phyloP scores from a whole-genome alignment of 2,797 vertebrate genomes.

The Enteromius viviparus region DNA sequence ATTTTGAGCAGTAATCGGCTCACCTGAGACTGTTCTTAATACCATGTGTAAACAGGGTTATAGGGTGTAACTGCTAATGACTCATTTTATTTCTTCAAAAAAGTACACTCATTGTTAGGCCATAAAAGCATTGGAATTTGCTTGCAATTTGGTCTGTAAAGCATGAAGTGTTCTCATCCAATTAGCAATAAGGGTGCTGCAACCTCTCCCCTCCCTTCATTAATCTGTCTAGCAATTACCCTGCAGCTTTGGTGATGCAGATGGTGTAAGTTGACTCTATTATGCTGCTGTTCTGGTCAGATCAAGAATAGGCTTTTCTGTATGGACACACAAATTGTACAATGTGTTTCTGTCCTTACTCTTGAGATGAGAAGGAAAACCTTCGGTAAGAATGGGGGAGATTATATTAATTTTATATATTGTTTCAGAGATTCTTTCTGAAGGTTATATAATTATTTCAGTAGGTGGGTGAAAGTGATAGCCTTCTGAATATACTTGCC shows the following conservation, averaged over 20 bases:
- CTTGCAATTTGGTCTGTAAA: conserved; percentile 61
- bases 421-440: not conserved
- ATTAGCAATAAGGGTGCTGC: conserved; percentile 66
- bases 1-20: not conserved
- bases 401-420: not conserved
- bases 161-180: conserved; percentile 57
- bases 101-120: not conserved
- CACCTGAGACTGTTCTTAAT: not conserved
- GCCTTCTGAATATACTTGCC: too few relatives aligned
- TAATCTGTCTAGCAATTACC: conserved; percentile 57
- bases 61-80: not conserved
- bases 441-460: not conserved
- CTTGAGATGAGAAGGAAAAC: conserved; percentile 1
- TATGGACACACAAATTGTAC: conserved; percentile 31
- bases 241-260: conserved; percentile 55
- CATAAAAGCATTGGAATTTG: conserved; percentile 52
- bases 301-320: conserved; percentile 27
- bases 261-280: conserved; percentile 45
- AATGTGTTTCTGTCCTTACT: conserved; percentile 33
- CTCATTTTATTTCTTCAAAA: not conserved
- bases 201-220: conserved; percentile 63
- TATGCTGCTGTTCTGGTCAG: conserved; percentile 15
- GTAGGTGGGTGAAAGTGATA: not conserved
- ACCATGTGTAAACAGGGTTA: not conserved
- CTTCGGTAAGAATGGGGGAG: not conserved